Evolutionary conservation across 2,113 vertebrate species (phyloP).

Genomic region (Collichthys lucidus): DNA sequence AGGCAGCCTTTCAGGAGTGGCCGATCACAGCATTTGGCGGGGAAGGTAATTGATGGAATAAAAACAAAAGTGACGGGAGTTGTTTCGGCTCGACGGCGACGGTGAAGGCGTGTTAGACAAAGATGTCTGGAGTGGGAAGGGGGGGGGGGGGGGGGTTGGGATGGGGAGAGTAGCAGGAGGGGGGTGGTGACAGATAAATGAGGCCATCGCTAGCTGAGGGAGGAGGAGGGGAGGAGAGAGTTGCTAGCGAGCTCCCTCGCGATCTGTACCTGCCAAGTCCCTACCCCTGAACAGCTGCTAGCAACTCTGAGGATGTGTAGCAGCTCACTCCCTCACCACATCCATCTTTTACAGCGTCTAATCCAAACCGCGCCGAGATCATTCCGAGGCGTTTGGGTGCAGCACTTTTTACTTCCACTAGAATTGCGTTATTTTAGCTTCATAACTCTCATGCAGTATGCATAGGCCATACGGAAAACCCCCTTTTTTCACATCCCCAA

Average conservation of each 20-base stretch:
- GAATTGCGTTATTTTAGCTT: slow-evolving; percentile 32
- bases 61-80: slow-evolving; percentile 69
- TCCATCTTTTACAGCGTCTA: slow-evolving; percentile 68
- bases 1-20: slow-evolving; percentile 42
- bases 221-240: slow-evolving; percentile 66
- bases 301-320: slow-evolving; percentile 67
- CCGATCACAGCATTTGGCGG: slow-evolving; percentile 49
- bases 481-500: not conserved
- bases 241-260: slow-evolving; percentile 73
- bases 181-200: slow-evolving; percentile 78
- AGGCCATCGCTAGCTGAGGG: slow-evolving; percentile 74
- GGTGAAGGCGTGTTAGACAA: slow-evolving; percentile 64
- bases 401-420: slow-evolving; percentile 43
- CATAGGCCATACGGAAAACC: slow-evolving; percentile 11
- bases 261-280: slow-evolving; percentile 82
- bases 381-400: slow-evolving; percentile 55
- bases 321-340: slow-evolving; percentile 54
- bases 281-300: slow-evolving; percentile 81
- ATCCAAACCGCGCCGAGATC: slow-evolving; percentile 46
- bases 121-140: slow-evolving; percentile 68
- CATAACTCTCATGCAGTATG: slow-evolving; percentile 20
- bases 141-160: slow-evolving; percentile 34
- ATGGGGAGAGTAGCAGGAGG: slow-evolving; percentile 32
- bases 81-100: slow-evolving; percentile 56
- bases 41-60: slow-evolving; percentile 59